phyloP scores from a whole-genome alignment of 2,888 invertebrate genomes.

The Nysson spinosus region DNA sequence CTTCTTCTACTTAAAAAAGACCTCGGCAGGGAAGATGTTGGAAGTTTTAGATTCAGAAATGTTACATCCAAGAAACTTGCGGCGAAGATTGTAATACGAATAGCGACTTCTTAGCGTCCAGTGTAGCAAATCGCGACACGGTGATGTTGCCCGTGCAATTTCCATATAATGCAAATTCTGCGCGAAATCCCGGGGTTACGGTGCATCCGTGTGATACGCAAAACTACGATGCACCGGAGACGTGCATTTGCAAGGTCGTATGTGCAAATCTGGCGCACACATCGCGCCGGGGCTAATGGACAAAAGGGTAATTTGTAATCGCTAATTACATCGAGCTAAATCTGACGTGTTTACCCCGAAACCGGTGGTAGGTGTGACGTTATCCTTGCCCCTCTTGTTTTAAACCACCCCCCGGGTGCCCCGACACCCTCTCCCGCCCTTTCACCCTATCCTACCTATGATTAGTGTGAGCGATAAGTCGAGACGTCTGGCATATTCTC shows the following conservation, averaged over 20 bases:
- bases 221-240: not conserved
- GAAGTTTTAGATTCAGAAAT: too few relatives aligned
- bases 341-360: conserved; percentile 63
- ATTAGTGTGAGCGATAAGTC: conserved; percentile 60
- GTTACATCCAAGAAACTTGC: too few relatives aligned
- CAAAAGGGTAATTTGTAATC: conserved; percentile 70
- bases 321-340: conserved; percentile 70
- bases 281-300: conserved; percentile 61
- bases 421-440: conserved; percentile 12
- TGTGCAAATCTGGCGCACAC: conserved; percentile 38
- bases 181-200: not conserved
- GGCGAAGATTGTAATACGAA: too few relatives aligned
- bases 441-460: conserved; percentile 39
- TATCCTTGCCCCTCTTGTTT: conserved; percentile 21
- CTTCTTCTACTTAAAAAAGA: too few relatives aligned
- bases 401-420: conserved; percentile 13
- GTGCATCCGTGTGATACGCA: not conserved
- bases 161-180: conserved; percentile 34
- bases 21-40: too few relatives aligned
- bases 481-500: conserved; percentile 57
- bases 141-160: too few relatives aligned
- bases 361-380: conserved; percentile 54
- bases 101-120: too few relatives aligned
- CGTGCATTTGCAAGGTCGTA: conserved; percentile 33
- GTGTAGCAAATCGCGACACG: too few relatives aligned